Percentiles rank a stretch among this genome's conserved stretches.
Conservation (phyloP, 2,888 invertebrate genomes). For the Sinhomidia bicolor region DNA sequence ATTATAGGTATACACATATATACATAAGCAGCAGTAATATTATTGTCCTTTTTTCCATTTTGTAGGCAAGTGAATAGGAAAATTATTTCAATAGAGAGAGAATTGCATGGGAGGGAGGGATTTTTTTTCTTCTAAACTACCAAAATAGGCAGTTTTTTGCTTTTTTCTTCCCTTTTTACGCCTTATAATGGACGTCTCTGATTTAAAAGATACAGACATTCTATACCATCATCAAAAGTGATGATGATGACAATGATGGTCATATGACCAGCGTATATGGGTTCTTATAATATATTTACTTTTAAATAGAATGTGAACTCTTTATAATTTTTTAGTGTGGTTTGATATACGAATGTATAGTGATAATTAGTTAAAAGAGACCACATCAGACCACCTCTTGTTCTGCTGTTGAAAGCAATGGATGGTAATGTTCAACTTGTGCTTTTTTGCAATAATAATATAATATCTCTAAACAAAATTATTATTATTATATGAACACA, state of each 20-base stretch:
- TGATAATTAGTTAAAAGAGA: conserved; percentile 37
- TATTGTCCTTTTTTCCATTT: not conserved
- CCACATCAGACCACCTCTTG: too few species aligned
- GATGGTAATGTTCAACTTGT: not conserved
- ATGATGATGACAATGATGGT: not conserved
- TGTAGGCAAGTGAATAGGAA: conserved; percentile 4
- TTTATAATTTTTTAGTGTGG: not conserved
- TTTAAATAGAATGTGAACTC: not conserved
- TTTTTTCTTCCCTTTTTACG: not conserved
- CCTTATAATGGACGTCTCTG: not conserved
- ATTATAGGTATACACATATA: too few species aligned
- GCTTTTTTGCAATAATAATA: not conserved
- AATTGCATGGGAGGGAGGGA: conserved; percentile 28
- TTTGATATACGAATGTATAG: not conserved
- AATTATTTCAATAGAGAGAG: conserved; percentile 1
- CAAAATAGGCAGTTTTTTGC: not conserved
- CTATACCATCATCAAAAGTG: not conserved
- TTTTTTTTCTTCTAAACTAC: not conserved
- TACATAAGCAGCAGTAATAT: too few species aligned
- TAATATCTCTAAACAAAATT: not conserved
- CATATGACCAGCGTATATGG: not conserved
- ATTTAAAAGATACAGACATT: conserved; percentile 9
- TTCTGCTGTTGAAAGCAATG: conserved; percentile 17
- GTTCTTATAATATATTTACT: not conserved
- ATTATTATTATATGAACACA: not conserved